Evolutionary conservation across 1,140 invertebrate species (phyloP), one percentile per base, ranked within the genome.

Genomic region (Dendroctonus valens): DNA sequence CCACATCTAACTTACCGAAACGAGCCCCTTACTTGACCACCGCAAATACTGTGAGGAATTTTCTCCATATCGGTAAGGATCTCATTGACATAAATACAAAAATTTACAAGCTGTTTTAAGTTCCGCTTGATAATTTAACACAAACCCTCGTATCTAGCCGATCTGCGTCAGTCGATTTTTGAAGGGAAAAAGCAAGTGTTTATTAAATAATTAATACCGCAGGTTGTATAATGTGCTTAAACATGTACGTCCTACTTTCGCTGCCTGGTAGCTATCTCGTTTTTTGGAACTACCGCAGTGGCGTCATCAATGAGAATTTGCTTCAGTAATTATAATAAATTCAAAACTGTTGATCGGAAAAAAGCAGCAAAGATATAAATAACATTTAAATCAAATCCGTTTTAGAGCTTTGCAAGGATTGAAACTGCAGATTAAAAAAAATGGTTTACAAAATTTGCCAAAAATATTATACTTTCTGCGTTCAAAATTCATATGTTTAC

Each of bases 11-110:
- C 69, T 82, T 91, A 55, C 87, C 88, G 59, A 86, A 86, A 70
- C 85, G 86, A 67, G 89, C 89, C 57, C 79, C 87, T 64, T 81
- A 87, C 68, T 83, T 84, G 8, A 81, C 84, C 64, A 85, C 85
- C 59, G 91, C 93, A 64, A 95, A 95, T 80, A 95, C 92, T 44
- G 89, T 93, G 42, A 82, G 93, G 70, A 91, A 90, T 79, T 95
- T 92, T 81, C 83, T 86, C 71, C 92, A 94, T 81, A 80, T 85
- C 80, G 89, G 90, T 92, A 78, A 83, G 84, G 82, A 61, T 15
- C 5, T 11, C 26, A 26, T 26, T 26, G 26, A 26, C 26, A 26
- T 26, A 26, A 26, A 26, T 2, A 3, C 26, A 26, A 26, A 26
- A 26, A 26, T 26, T 1, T 26, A 26, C 26, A 26, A 26, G 3